phyloP scores from a whole-genome alignment of 2,888 invertebrate species.

The Aproaerema taeniolella region DNA sequence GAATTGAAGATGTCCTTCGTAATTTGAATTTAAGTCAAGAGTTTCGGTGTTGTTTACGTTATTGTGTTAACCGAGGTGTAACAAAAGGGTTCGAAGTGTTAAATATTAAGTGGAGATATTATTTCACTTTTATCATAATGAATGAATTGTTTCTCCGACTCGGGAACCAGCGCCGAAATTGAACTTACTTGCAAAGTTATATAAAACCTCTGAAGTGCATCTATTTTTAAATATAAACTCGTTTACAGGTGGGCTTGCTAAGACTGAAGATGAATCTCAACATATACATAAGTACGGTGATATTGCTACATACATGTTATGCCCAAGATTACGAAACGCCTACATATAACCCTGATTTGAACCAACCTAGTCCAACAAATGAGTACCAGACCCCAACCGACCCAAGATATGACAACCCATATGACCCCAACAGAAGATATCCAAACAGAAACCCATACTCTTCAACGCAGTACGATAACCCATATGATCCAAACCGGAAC shows the following conservation, averaged over 20 bases:
- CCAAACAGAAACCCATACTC: constrained; percentile 40
- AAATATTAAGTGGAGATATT: too few relatives aligned
- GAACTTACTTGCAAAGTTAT: neutral
- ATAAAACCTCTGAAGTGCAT: constrained; percentile 12
- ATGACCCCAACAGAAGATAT: constrained; percentile 48
- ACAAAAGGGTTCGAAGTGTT: constrained; percentile 13
- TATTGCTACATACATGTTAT: constrained; percentile 39
- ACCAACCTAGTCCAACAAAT: constrained; percentile 50
- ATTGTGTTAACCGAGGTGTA: constrained; percentile 17
- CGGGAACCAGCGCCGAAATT: too few relatives aligned
- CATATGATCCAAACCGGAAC: constrained; percentile 12
- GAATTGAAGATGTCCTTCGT: neutral
- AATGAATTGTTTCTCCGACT: too few relatives aligned
- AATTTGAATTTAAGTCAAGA: neutral
- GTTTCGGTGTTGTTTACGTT: constrained; percentile 7
- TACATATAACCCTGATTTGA: constrained; percentile 51
- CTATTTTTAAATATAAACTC: constrained; percentile 16
- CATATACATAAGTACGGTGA: constrained; percentile 30
- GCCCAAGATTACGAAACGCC: constrained; percentile 56
- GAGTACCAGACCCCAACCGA: constrained; percentile 43
- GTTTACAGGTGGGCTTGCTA: constrained; percentile 40
- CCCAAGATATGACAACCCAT: constrained; percentile 56
- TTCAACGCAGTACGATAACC: constrained; percentile 19
- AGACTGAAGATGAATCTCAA: constrained; percentile 69
- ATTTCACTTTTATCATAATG: too few relatives aligned